A percentile compares a stretch with the other conserved stretches of the same genome.
These are phyloP conservation scores for Garrulus glandarius DNA, from an alignment of 2,797 vertebrate genomes.

Conservation along the genomic window DNA sequence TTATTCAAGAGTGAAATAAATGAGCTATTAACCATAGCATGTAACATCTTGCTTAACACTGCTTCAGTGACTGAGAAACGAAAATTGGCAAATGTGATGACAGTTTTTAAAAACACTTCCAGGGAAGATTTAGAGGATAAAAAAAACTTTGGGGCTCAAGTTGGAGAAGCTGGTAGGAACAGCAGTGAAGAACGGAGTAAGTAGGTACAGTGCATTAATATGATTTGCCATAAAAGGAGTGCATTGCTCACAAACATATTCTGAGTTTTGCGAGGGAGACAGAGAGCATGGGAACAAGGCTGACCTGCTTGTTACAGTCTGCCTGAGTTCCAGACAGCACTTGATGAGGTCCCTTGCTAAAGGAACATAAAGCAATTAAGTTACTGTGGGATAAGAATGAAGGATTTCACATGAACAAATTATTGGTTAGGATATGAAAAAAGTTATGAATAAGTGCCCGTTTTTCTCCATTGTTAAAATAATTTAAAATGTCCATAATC, in stretches of 20 bases:
- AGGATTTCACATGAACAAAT: neutral
- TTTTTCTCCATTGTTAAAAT: neutral
- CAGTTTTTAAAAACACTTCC: slow-evolving; percentile 36
- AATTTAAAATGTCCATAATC: neutral
- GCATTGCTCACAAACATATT: neutral
- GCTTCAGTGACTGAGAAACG: neutral
- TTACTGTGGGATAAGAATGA: neutral
- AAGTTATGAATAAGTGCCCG: neutral
- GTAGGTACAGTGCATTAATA: neutral
- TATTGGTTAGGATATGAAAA: neutral
- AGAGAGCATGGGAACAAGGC: slow-evolving; percentile 31
- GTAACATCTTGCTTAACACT: slow-evolving; percentile 40
- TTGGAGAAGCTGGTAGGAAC: slow-evolving; percentile 11
- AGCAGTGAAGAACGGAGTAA: neutral
- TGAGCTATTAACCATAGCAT: slow-evolving; percentile 25
- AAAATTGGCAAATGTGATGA: slow-evolving; percentile 29
- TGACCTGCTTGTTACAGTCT: slow-evolving; percentile 11
- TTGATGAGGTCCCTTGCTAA: neutral
- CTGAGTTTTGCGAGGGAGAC: neutral
- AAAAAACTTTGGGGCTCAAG: neutral
- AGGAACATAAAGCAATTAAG: neutral
- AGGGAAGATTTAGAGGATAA: slow-evolving; percentile 26
- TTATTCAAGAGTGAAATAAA: slow-evolving; percentile 31
- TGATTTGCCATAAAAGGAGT: neutral
- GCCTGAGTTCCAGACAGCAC: neutral